Evolutionary conservation across 1,140 invertebrate genomes (phyloP).

Genomic region (Reticulitermes speratus): DNA sequence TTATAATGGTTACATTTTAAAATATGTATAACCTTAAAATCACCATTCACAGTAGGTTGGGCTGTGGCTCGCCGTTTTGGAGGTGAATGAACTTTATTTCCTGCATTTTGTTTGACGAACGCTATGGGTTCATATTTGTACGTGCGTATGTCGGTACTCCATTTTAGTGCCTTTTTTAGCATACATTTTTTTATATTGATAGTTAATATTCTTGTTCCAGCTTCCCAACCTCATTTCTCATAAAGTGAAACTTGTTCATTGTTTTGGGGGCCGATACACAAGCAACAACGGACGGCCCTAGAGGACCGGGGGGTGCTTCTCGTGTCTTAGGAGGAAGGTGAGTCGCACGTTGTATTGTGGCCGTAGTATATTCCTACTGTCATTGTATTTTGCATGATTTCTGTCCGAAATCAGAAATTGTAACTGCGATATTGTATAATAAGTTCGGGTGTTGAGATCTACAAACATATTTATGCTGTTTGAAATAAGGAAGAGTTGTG

Average conservation of each 20-base stretch:
- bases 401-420: no score
- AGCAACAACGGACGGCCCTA: constrained; percentile 92
- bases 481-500: no score
- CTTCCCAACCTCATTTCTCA: constrained; percentile 28
- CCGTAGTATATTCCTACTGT: background rate
- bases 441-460: no score
- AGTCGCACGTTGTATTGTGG: constrained; percentile 41
- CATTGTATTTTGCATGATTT: no score
- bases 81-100: constrained; percentile 3
- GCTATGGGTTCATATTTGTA: background rate
- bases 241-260: constrained; percentile 35
- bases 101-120: background rate
- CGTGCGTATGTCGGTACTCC: background rate
- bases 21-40: no score
- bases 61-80: background rate
- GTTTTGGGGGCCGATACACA: constrained; percentile 53
- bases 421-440: no score
- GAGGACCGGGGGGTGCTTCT: constrained; percentile 96
- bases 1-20: no score
- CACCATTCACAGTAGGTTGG: background rate
- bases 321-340: constrained; percentile 95
- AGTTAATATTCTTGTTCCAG: background rate
- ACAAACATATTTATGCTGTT: no score
- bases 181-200: background rate
- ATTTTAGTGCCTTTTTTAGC: background rate